phyloP scores from a whole-genome alignment of 2,797 vertebrate species.

The Acomys russatus region DNA sequence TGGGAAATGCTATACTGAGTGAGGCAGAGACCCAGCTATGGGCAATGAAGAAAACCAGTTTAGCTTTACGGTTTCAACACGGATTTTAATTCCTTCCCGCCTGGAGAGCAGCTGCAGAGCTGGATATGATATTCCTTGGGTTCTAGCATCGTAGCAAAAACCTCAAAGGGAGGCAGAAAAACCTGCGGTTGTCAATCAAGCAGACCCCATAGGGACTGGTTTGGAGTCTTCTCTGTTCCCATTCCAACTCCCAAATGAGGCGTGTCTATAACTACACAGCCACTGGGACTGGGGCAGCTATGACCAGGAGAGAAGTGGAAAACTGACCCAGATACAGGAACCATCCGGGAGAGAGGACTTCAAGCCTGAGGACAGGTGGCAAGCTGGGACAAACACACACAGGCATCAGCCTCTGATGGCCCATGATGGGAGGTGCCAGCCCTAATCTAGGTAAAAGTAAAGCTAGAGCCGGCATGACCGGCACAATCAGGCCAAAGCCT shows the following conservation, averaged over 20 bases:
- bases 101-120: constrained; percentile 4
- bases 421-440: background rate
- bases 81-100: constrained; percentile 59
- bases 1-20: background rate
- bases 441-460: background rate
- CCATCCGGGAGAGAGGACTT: background rate
- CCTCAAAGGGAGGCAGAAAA: constrained; percentile 40
- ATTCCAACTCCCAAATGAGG: constrained; percentile 39
- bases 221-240: constrained; percentile 20
- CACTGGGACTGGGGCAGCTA: background rate
- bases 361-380: background rate
- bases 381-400: background rate
- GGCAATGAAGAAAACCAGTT: constrained; percentile 64
- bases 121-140: background rate
- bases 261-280: background rate
- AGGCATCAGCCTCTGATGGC: background rate
- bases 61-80: constrained; percentile 45
- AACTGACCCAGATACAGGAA: constrained; percentile 25
- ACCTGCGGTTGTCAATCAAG: constrained; percentile 28
- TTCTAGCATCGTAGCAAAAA: constrained; percentile 7
- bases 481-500: background rate
- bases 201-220: background rate
- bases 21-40: background rate
- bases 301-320: background rate
- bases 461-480: background rate